Conservation (phyloP, 64 coral and sea anemone species). For the Anthopleura sola region DNA sequence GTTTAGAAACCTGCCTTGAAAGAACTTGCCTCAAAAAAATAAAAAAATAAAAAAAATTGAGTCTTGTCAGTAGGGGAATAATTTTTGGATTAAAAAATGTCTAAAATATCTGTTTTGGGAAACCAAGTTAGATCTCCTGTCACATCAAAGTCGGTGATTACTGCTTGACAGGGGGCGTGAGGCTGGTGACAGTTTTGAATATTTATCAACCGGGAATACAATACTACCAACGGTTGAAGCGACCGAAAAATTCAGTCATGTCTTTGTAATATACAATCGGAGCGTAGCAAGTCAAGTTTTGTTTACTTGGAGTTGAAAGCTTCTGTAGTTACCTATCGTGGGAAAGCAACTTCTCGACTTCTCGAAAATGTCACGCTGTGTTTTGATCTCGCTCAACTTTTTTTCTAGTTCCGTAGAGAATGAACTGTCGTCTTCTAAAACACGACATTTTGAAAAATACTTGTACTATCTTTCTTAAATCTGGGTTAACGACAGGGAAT, state of each 20-base stretch:
- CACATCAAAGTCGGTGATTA: not conserved
- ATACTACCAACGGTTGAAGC: not conserved
- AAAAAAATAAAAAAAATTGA: not conserved
- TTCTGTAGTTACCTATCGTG: slow-evolving; percentile 9
- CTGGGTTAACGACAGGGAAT: not conserved
- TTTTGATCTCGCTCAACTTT: not conserved
- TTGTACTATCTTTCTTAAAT: not conserved
- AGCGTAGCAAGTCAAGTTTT: slow-evolving; percentile 14
- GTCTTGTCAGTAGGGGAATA: not conserved
- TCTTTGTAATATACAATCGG: not conserved
- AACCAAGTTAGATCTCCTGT: not conserved
- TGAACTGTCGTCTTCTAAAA: not conserved
- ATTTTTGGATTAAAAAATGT: not conserved
- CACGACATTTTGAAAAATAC: not conserved
- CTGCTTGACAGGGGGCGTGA: not conserved
- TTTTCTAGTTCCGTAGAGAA: not conserved
- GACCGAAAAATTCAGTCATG: not conserved
- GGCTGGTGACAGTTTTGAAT: not conserved
- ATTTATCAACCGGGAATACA: not conserved
- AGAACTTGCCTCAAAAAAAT: too few species aligned
- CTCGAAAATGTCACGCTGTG: not conserved
- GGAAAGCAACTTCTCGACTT: not conserved
- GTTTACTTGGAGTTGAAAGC: not conserved
- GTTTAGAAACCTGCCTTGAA: not conserved
- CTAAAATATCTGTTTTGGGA: not conserved